Percentiles rank a stretch among this genome's conserved stretches.
phyloP scores from a whole-genome alignment of 2,888 invertebrate species.

The Eupithecia abbreviata region DNA sequence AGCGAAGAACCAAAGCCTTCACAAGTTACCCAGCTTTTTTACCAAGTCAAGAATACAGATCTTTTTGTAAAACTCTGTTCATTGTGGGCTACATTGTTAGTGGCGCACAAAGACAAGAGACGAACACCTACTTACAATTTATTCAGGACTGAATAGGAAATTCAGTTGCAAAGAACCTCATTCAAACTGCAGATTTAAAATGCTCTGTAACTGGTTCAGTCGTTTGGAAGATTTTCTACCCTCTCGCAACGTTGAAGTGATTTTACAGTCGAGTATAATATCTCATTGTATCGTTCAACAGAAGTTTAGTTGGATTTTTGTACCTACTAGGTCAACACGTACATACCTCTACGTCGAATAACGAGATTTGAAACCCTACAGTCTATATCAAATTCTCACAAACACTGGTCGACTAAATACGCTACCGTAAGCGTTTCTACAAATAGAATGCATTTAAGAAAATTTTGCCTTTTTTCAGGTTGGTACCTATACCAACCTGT shows the following conservation, averaged over 20 bases:
- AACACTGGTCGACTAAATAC: not conserved
- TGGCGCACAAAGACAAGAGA: constrained; percentile 26
- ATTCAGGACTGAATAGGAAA: constrained; percentile 17
- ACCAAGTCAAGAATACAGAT: not conserved
- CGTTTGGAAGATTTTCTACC: not conserved
- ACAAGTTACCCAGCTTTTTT: constrained; percentile 20
- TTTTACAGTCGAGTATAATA: not conserved
- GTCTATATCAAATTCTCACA: not conserved
- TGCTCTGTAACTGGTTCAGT: not conserved
- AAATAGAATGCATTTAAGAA: not conserved
- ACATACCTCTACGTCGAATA: too few species aligned
- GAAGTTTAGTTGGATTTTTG: too few species aligned
- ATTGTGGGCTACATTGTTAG: constrained; percentile 33
- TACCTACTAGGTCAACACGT: too few species aligned
- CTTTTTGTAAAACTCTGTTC: constrained; percentile 32
- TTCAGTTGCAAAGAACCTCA: constrained; percentile 1
- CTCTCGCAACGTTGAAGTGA: not conserved
- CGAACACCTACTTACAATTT: constrained; percentile 31
- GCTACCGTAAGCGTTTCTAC: not conserved
- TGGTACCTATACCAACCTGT: too few species aligned
- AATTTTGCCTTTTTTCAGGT: not conserved
- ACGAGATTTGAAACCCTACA: too few species aligned
- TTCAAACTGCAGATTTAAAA: not conserved
- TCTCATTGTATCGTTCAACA: too few species aligned
- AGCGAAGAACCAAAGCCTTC: not conserved